These are phyloP conservation scores for Trachymyrmex cornetzi DNA, from an alignment of 1,140 invertebrate species.

Conservation along the genomic window DNA sequence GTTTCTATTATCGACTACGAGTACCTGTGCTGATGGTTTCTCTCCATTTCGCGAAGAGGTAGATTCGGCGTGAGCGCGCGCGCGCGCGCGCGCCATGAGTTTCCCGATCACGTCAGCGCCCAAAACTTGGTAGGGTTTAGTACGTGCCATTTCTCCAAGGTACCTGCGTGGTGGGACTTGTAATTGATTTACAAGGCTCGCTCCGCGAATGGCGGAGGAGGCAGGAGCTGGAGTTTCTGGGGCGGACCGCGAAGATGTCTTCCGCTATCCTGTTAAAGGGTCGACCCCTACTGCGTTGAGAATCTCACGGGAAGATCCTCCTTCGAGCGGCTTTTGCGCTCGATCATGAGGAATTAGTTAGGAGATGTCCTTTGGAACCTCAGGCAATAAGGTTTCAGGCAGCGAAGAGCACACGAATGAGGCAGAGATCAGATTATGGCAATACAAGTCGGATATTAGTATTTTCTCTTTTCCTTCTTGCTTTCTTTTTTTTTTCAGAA, in stretches of 20 bases:
- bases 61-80: conserved; percentile 63
- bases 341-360: conserved; percentile 56
- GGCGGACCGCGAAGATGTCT: conserved; percentile 61
- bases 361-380: conserved; percentile 40
- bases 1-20: conserved; percentile 81
- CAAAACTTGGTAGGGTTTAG: conserved; percentile 79
- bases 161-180: conserved; percentile 76
- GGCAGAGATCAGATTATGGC: conserved; percentile 20
- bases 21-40: conserved; percentile 63
- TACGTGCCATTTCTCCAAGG: conserved; percentile 83
- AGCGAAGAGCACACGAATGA: conserved; percentile 13
- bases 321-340: conserved; percentile 49
- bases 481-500: not conserved
- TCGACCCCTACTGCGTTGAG: conserved; percentile 32
- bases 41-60: conserved; percentile 63
- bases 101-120: conserved; percentile 84
- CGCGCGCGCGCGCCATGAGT: conserved; percentile 74
- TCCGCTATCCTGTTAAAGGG: conserved; percentile 65
- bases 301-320: conserved; percentile 50
- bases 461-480: not conserved
- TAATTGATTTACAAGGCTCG: conserved; percentile 86
- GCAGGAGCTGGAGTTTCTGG: conserved; percentile 55
- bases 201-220: conserved; percentile 67
- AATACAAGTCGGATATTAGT: not conserved
- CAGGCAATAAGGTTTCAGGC: conserved; percentile 10